Percentiles rank a stretch among this genome's conserved stretches.
Conservation (phyloP, 2,888 invertebrate species). For the Anoplius nigerrimus region DNA sequence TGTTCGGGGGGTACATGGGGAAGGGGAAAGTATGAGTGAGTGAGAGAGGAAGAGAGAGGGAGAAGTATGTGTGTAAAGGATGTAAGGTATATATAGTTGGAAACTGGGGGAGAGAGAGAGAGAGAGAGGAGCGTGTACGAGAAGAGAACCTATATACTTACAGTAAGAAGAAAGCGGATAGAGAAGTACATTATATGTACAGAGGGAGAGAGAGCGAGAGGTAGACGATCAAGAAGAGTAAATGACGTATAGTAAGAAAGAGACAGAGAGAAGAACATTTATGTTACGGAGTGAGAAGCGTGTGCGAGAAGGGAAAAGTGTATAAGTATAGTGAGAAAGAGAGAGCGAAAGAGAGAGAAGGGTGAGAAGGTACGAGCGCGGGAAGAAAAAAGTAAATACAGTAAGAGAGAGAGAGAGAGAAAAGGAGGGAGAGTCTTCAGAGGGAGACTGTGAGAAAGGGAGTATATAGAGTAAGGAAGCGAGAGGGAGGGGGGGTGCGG, state of each 20-base stretch:
- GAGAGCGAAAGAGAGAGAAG: constrained; percentile 6
- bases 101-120: too few relatives aligned
- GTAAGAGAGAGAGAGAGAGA: constrained; percentile 1
- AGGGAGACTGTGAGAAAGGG: not conserved
- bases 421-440: not conserved
- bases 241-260: too few relatives aligned
- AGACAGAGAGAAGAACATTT: constrained; percentile 12
- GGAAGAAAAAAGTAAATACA: not conserved
- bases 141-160: too few relatives aligned
- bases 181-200: too few relatives aligned
- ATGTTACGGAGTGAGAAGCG: not conserved
- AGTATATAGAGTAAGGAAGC: not conserved
- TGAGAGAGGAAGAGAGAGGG: too few relatives aligned
- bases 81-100: too few relatives aligned
- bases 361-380: not conserved
- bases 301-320: not conserved
- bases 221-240: too few relatives aligned
- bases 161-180: too few relatives aligned
- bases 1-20: too few relatives aligned
- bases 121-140: not conserved
- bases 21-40: not conserved
- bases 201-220: too few relatives aligned
- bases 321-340: constrained; percentile 7
- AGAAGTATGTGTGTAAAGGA: too few relatives aligned
- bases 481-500: not conserved